Percentiles rank a stretch among this genome's conserved stretches.
These are phyloP conservation scores for Vicugna pacos DNA, from an alignment of 2,113 vertebrate species.

Conservation along the genomic window DNA sequence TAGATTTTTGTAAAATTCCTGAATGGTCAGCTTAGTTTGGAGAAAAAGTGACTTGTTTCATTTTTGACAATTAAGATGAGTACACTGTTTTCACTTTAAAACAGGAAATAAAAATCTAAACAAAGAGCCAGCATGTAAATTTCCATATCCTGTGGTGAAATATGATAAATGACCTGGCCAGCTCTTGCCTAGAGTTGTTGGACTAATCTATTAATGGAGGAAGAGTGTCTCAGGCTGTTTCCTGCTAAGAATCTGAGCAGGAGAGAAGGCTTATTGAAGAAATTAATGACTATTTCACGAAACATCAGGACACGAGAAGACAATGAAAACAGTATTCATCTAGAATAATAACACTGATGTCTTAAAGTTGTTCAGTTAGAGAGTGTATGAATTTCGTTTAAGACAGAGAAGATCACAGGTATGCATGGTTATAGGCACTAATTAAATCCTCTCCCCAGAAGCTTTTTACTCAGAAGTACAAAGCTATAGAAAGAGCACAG, in stretches of 20 bases:
- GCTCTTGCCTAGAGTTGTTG: not conserved
- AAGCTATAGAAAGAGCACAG: not conserved
- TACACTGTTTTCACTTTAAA: conserved; percentile 52
- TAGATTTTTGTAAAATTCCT: conserved; percentile 40
- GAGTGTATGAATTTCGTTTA: not conserved
- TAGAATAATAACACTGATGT: not conserved
- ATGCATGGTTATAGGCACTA: not conserved
- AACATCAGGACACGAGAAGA: not conserved
- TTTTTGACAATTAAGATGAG: conserved; percentile 31
- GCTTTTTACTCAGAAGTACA: not conserved
- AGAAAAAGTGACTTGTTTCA: conserved; percentile 14
- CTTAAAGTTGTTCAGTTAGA: not conserved
- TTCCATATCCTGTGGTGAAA: conserved; percentile 45
- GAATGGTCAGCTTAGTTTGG: not conserved
- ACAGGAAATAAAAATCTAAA: conserved; percentile 55
- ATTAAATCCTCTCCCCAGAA: not conserved
- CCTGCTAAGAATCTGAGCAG: conserved; percentile 11
- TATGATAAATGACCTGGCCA: not conserved
- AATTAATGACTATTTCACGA: conserved; percentile 32
- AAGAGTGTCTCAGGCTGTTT: conserved; percentile 18
- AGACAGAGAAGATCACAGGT: not conserved
- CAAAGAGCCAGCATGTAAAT: conserved; percentile 19
- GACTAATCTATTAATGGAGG: not conserved
- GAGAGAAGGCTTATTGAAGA: not conserved
- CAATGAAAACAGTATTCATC: not conserved